Evolutionary conservation across 2,888 invertebrate genomes (phyloP).

Genomic region (Lasioglossum figueresi): DNA sequence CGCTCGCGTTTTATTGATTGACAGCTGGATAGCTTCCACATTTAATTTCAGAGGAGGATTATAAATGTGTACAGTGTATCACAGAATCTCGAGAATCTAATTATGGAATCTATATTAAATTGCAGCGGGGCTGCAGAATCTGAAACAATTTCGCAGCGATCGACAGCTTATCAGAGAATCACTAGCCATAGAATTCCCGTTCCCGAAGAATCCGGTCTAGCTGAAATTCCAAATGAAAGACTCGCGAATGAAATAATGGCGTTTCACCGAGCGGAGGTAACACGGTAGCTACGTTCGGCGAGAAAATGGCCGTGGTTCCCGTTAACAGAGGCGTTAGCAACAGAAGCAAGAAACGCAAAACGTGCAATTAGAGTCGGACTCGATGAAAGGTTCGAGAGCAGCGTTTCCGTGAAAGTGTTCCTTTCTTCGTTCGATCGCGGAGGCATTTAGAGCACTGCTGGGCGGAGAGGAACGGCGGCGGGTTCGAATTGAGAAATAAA

Average conservation of each 20-base stretch:
- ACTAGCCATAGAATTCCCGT: not conserved
- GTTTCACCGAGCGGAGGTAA: not conserved
- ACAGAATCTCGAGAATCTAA: not conserved
- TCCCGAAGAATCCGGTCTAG: not conserved
- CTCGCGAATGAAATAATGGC: not conserved
- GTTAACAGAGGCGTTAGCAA: not conserved
- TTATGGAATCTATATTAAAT: not conserved
- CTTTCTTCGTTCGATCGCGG: not conserved
- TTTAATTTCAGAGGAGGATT: not conserved
- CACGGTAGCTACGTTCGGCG: not conserved
- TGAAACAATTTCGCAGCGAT: not conserved
- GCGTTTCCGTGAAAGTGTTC: not conserved
- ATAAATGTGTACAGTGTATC: not conserved
- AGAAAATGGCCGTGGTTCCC: not conserved
- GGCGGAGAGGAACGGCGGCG: not conserved
- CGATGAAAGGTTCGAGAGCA: conserved; percentile 10
- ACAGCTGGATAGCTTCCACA: not conserved
- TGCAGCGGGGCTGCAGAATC: not conserved
- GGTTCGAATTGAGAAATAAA: conserved; percentile 49
- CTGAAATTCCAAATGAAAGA: not conserved
- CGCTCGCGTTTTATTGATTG: not conserved
- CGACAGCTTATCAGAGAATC: not conserved
- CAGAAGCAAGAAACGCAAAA: conserved; percentile 9
- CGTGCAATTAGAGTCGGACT: not conserved
- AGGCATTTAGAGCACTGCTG: not conserved